Percentiles rank a stretch among this genome's conserved stretches.
phyloP scores from a whole-genome alignment of 2,797 vertebrate species.

The Cygnus olor region DNA sequence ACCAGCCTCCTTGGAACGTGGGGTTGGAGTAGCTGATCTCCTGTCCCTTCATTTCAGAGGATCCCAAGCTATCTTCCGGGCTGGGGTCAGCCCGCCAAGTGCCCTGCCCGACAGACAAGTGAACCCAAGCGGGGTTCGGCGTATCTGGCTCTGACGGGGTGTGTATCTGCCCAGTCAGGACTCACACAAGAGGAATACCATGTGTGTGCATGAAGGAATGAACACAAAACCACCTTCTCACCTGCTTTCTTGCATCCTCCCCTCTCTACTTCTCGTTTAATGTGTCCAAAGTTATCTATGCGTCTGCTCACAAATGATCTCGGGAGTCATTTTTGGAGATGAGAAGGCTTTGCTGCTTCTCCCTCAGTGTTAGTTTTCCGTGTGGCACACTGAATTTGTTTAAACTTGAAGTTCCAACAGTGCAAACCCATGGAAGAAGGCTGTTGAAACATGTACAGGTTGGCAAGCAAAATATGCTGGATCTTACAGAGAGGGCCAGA shows the following conservation, averaged over 20 bases:
- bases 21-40: not conserved
- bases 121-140: not conserved
- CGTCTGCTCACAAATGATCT: not conserved
- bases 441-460: slow-evolving; percentile 23
- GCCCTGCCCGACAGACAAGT: not conserved
- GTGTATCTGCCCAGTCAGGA: not conserved
- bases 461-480: not conserved
- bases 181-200: not conserved
- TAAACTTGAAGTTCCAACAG: slow-evolving; percentile 52
- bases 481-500: not conserved
- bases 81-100: not conserved
- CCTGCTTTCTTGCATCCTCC: not conserved
- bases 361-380: slow-evolving; percentile 5
- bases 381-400: slow-evolving; percentile 41
- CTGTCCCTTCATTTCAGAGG: not conserved
- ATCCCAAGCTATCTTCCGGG: too few species aligned
- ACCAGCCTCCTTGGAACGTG: not conserved
- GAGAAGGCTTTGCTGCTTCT: slow-evolving; percentile 44
- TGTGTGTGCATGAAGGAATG: not conserved
- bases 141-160: not conserved
- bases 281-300: slow-evolving; percentile 41
- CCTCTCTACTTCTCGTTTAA: not conserved
- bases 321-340: not conserved
- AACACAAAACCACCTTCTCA: not conserved
- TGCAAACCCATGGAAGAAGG: not conserved